phyloP scores from a whole-genome alignment of 2,113 vertebrate species.

The Carlito syrichta region DNA sequence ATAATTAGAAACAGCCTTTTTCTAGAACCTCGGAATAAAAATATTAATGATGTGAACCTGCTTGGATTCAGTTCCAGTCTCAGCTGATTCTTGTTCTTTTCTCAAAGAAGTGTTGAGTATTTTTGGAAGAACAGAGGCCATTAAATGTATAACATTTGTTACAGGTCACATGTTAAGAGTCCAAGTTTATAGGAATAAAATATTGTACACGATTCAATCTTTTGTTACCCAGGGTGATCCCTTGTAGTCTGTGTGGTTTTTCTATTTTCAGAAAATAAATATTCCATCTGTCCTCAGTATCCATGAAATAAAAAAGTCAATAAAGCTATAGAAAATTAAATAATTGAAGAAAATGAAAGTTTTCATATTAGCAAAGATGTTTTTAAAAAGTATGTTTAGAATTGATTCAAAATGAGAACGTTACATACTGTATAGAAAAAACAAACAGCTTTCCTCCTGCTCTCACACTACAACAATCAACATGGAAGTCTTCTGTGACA shows the following conservation, averaged over 20 bases:
- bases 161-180: not conserved
- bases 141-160: not conserved
- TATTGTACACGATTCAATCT: not conserved
- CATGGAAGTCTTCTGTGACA: not conserved
- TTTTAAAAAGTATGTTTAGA: not conserved
- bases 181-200: not conserved
- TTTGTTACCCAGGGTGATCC: not conserved
- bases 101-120: not conserved
- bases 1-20: not conserved
- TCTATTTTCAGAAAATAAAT: not conserved
- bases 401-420: not conserved
- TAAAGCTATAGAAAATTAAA: not conserved
- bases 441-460: not conserved
- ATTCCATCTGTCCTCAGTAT: not conserved
- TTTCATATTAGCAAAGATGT: not conserved
- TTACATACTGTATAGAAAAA: not conserved
- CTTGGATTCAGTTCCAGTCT: not conserved
- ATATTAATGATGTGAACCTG: not conserved
- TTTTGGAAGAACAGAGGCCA: not conserved
- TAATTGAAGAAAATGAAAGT: not conserved
- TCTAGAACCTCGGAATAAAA: not conserved
- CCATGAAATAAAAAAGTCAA: not conserved
- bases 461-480: not conserved
- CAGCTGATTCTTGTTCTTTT: not conserved
- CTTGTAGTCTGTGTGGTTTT: not conserved